Conservation (phyloP, 1,140 invertebrate genomes). For the Pararge aegeria region DNA sequence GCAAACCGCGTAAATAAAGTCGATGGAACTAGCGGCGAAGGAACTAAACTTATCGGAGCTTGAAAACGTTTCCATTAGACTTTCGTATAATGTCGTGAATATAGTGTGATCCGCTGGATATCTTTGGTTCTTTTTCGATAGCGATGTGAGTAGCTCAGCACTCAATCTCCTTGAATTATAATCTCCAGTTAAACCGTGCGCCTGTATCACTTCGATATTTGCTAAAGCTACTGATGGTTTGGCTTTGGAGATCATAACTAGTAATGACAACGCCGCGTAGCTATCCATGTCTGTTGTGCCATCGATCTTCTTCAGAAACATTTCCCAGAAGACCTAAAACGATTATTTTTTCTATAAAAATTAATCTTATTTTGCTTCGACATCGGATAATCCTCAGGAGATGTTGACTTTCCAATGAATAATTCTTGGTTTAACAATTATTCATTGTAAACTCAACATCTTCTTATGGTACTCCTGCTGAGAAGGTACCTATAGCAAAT, state of each 20-base stretch:
- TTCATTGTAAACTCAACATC: too few relatives aligned
- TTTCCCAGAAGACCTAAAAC: slow-evolving; percentile 89
- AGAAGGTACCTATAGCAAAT: too few relatives aligned
- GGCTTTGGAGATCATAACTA: slow-evolving; percentile 85
- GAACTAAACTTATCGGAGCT: slow-evolving; percentile 60
- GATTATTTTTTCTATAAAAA: slow-evolving; percentile 10
- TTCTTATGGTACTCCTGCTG: too few relatives aligned
- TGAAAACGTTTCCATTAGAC: slow-evolving; percentile 60
- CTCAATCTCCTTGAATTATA: slow-evolving; percentile 64
- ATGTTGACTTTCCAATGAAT: too few relatives aligned
- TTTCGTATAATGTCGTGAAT: slow-evolving; percentile 58
- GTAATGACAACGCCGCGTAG: slow-evolving; percentile 84
- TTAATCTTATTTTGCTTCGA: too few relatives aligned
- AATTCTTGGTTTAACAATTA: too few relatives aligned
- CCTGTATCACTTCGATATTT: slow-evolving; percentile 79
- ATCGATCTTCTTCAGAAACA: slow-evolving; percentile 88
- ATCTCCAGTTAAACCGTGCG: slow-evolving; percentile 69
- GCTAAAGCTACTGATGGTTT: slow-evolving; percentile 80
- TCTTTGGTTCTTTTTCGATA: slow-evolving; percentile 62
- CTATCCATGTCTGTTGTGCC: slow-evolving; percentile 85
- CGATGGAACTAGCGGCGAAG: slow-evolving; percentile 61
- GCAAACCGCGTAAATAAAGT: slow-evolving; percentile 68
- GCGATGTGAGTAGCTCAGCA: slow-evolving; percentile 55
- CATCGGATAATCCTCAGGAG: too few relatives aligned
- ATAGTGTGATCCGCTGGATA: slow-evolving; percentile 61